Evolutionary conservation across 23 tunicate species (phyloP).

Genomic region (Halocynthia aurantium): DNA sequence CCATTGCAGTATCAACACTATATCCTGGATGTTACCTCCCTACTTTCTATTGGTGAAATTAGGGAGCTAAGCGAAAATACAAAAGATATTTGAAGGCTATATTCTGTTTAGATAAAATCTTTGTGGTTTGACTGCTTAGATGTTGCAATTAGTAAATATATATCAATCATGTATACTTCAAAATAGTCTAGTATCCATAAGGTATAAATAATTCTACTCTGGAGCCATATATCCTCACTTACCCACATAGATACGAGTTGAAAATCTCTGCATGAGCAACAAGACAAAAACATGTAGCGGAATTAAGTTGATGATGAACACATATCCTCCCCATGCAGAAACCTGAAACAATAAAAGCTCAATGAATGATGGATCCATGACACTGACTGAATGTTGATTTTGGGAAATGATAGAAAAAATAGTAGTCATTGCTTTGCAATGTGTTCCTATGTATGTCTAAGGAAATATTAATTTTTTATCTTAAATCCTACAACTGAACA

Average conservation of each 20-base stretch:
- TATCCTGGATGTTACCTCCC: no score
- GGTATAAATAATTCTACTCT: no score
- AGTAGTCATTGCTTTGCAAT: no score
- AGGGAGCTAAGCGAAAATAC: not conserved
- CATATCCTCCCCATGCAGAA: slow-evolving; percentile 99
- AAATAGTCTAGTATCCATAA: not conserved
- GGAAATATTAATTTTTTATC: no score
- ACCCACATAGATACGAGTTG: slow-evolving; percentile 83
- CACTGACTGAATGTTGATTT: no score
- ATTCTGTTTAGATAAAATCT: not conserved
- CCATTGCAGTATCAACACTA: no score
- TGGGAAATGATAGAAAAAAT: no score
- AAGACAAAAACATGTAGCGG: slow-evolving; percentile 93
- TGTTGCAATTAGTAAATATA: not conserved
- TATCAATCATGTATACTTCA: not conserved
- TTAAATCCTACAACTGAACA: no score
- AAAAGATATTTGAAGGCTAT: not conserved
- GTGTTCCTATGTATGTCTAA: no score
- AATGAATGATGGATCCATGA: no score
- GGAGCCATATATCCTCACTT: slow-evolving; percentile 4
- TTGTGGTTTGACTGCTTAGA: not conserved
- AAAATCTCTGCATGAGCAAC: slow-evolving; percentile 87
- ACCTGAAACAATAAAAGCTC: slow-evolving; percentile 48
- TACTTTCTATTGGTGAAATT: not conserved
- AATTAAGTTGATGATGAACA: slow-evolving; percentile 94